Base-by-base conservation (phyloP, 2,113 vertebrate genomes). In the Dasyprocta punctata region DNA sequence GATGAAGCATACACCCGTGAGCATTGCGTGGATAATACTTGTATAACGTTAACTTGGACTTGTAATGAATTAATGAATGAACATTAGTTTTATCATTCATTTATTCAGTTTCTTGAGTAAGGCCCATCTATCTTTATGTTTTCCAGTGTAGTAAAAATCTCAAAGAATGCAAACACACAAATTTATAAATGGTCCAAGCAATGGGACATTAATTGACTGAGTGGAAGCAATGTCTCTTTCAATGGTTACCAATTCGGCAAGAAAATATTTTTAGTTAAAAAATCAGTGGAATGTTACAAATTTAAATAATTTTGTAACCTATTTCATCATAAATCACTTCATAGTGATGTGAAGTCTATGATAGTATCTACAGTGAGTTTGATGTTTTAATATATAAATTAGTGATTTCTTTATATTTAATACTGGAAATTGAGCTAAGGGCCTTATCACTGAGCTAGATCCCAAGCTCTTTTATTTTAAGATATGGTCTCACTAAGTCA, bases 181-280 rank as follows among this genome's bases (percentile, higher is more conserved):
- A 63, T 44, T 63, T 60, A 30, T 47, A 84, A 38, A 75, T 95
- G 20, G 80, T 36, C 41, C 19, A 73, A 67, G 71, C 19, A 30
- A 41, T 24, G 90, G 26, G 47, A 58, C 19, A 58, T 83, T 90
- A 83, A 83, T 67, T 82, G 73, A 83, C 61, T 82, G 73, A 96
- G 1, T 82, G 19, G 8, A 2, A 65, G 0, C 26, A 71, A 3
- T 65, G 38, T 67, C 67, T 69, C 17, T 91, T 96, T 67, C n/a
- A 82, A 3, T 56, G 44, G 9, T n/a, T 13, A 83, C 33, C 2
- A 49, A 13, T 80, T 67, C 20, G 85, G 80, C 96, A 61, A 33
- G 16, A 54, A 94, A 92, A 81, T 86, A 52, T 7, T 91, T 60
- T 28, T 94, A 75, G 58, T 95, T 88, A 52, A 87, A 86, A 81